Percentiles rank a stretch among this genome's conserved stretches.
phyloP scores from a whole-genome alignment of 2,888 invertebrate species.

The Aethes cnicana region DNA sequence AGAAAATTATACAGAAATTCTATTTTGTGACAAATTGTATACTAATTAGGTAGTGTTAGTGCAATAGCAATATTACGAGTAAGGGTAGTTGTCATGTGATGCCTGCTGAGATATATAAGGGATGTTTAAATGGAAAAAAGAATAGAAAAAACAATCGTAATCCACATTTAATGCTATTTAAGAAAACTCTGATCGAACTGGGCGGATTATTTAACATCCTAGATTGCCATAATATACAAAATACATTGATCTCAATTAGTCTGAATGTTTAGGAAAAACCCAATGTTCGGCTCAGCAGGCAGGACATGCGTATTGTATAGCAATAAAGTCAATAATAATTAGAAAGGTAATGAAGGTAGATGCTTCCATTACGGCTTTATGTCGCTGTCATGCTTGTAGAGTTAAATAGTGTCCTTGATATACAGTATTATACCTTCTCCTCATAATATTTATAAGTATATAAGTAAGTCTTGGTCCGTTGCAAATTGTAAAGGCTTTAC shows the following conservation, averaged over 20 bases:
- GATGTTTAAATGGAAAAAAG: neutral
- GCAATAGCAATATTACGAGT: conserved; percentile 31
- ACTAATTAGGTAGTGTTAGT: conserved; percentile 25
- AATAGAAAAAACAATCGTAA: too few relatives aligned
- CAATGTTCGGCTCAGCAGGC: conserved; percentile 6
- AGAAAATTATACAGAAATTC: conserved; percentile 49
- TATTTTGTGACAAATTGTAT: conserved; percentile 64
- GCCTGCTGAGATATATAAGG: conserved; percentile 10
- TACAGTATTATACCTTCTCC: conserved; percentile 74
- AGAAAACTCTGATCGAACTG: too few relatives aligned
- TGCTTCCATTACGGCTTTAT: conserved; percentile 67
- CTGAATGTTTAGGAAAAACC: neutral
- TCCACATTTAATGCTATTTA: too few relatives aligned
- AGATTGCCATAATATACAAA: too few relatives aligned
- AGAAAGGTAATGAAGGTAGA: conserved; percentile 47
- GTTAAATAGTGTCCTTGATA: conserved; percentile 48
- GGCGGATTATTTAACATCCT: too few relatives aligned
- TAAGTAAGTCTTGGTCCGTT: neutral
- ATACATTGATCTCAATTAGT: neutral
- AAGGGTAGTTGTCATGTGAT: conserved; percentile 20
- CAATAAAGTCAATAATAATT: conserved; percentile 23
- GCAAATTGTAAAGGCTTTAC: conserved; percentile 16
- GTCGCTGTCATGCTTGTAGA: conserved; percentile 42
- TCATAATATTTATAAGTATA: conserved; percentile 29
- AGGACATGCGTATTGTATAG: conserved; percentile 13